These are phyloP conservation scores for Hycleus phaleratus DNA, from an alignment of 1,140 invertebrate genomes.

Conservation along the genomic window DNA sequence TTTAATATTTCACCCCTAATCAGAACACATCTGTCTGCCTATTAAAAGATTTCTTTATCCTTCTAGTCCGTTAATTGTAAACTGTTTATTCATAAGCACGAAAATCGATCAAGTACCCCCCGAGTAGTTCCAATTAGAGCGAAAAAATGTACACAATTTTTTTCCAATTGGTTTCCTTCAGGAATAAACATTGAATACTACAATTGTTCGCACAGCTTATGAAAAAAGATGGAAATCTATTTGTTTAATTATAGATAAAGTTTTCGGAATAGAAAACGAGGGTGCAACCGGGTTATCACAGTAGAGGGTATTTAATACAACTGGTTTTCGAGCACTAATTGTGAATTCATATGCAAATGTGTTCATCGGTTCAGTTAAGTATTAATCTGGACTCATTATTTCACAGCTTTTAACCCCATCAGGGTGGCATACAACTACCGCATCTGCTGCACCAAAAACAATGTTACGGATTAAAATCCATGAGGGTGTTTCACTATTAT, in stretches of 20 bases:
- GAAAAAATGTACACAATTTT: neutral
- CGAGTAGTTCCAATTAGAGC: neutral
- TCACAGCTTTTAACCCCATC: slow-evolving; percentile 34
- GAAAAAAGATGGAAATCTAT: neutral
- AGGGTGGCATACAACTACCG: slow-evolving; percentile 18
- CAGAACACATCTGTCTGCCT: slow-evolving; percentile 11
- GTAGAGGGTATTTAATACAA: slow-evolving; percentile 14
- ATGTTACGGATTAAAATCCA: slow-evolving; percentile 24
- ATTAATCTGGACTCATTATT: slow-evolving; percentile 38
- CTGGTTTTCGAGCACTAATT: slow-evolving; percentile 26
- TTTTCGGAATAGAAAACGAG: too few relatives aligned
- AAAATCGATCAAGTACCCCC: slow-evolving; percentile 8
- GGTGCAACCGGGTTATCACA: too few relatives aligned
- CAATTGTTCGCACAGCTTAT: neutral
- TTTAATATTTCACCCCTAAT: slow-evolving; percentile 9
- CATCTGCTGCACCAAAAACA: slow-evolving; percentile 33
- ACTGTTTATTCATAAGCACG: slow-evolving; percentile 9
- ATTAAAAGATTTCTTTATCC: slow-evolving; percentile 7
- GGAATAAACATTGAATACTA: neutral
- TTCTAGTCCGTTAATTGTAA: slow-evolving; percentile 3
- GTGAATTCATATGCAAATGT: slow-evolving; percentile 38
- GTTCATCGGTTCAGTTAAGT: slow-evolving; percentile 33
- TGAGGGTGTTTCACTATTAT: slow-evolving; percentile 20
- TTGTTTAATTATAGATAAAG: neutral
- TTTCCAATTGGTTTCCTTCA: neutral